phyloP scores from a whole-genome alignment of 1,140 invertebrate genomes.

The Parasteatoda tepidariorum region DNA sequence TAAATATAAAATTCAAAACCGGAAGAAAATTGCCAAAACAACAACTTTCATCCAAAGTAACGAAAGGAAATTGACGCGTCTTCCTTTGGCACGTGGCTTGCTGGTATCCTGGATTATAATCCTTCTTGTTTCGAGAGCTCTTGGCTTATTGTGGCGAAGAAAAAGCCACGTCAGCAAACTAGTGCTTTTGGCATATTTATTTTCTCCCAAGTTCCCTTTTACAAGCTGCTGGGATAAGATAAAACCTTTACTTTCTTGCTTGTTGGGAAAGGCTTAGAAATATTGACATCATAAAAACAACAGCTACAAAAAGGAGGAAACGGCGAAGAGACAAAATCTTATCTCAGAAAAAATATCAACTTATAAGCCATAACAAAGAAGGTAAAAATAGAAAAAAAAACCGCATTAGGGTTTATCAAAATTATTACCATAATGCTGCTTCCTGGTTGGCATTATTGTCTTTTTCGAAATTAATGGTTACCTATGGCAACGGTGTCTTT shows the following conservation, averaged over 20 bases:
- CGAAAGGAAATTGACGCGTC: too few relatives aligned
- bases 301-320: not conserved
- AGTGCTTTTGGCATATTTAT: conserved; percentile 30
- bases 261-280: conserved; percentile 21
- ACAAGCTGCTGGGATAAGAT: conserved; percentile 37
- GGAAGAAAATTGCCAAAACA: too few relatives aligned
- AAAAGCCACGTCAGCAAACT: conserved; percentile 10
- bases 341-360: not conserved
- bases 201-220: conserved; percentile 4
- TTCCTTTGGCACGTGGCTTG: too few relatives aligned
- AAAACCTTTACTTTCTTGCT: conserved; percentile 10
- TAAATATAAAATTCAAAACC: too few relatives aligned
- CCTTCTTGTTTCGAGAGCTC: too few relatives aligned
- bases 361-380: not conserved
- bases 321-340: not conserved
- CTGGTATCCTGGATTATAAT: too few relatives aligned
- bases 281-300: conserved; percentile 39
- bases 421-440: not conserved
- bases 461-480: conserved; percentile 11
- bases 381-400: not conserved
- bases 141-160: conserved; percentile 10
- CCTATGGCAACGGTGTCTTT: not conserved
- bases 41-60: too few relatives aligned
- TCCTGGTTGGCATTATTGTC: not conserved
- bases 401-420: conserved; percentile 20